phyloP scores from a whole-genome alignment of 2,113 vertebrate genomes.

The Catharus minimus region DNA sequence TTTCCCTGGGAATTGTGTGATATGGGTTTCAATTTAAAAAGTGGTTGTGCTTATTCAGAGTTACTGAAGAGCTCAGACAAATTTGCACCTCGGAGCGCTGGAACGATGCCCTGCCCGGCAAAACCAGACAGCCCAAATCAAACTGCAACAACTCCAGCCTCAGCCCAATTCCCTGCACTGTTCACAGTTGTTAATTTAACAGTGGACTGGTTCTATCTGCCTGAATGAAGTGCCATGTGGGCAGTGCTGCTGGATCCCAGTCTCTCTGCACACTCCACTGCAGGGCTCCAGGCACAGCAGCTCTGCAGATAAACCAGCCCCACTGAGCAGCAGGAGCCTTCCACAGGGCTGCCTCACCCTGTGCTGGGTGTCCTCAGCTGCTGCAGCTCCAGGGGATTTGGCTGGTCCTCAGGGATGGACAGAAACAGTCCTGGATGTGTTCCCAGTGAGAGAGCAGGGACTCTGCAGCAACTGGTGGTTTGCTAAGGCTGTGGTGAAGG shows the following conservation, averaged over 20 bases:
- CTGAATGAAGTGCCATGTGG: neutral
- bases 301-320: neutral
- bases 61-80: slow-evolving; percentile 8
- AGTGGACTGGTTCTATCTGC: neutral
- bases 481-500: neutral
- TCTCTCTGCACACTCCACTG: neutral
- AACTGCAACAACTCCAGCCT: neutral
- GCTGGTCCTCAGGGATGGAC: neutral
- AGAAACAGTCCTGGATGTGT: neutral
- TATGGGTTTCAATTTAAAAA: neutral
- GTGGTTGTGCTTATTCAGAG: slow-evolving; percentile 10
- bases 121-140: neutral
- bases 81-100: slow-evolving; percentile 1
- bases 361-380: neutral
- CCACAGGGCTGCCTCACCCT: neutral
- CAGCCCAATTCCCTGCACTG: neutral
- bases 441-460: rapidly evolving
- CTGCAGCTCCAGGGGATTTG: neutral
- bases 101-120: neutral
- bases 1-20: slow-evolving; percentile 12
- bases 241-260: neutral
- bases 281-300: rapidly evolving
- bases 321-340: rapidly evolving
- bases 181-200: slow-evolving; percentile 45
- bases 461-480: neutral